Evolutionary conservation across 2,113 vertebrate species (phyloP), one percentile per base, ranked within the genome.

Genomic region (Philantomba maxwellii): DNA sequence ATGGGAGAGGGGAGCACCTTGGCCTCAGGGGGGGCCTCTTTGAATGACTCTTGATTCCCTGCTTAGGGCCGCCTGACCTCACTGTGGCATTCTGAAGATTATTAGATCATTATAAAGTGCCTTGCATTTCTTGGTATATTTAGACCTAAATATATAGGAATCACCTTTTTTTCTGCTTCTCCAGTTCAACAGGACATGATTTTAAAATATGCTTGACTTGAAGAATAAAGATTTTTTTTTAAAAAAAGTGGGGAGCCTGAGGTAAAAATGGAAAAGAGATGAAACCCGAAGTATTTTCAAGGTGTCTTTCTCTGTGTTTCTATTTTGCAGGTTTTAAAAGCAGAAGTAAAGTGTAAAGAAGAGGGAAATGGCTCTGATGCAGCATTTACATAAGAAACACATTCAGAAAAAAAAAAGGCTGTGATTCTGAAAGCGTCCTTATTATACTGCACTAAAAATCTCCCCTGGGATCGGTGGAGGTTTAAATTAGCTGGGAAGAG

Each of bases 381-480:
- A 53, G 85, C 51, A 95, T 97, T 97, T 97, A 94, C 96, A 96
- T 97, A 97, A 97, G 96, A 97, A 94, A 96, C 92, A 95, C 91
- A 47, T 96, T 97, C 90, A 94, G 94, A 92, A 96, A 96, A 97
- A 97, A 96, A 97, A 96, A 93, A 95, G 97, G 81, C 97, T 93
- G 75, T 47, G 95, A 89, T 96, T 93, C 93, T 87, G 49, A 85
- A 95, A 73, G 75, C 49, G 86, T 96, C 89, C 96, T 92, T 91
- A 91, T 97, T 95, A 70, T 55, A 85, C 87, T 28, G 82, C 81
- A 90, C 97, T 95, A 81, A 96, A 95, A 95, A 90, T 82, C 87
- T 87, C 97, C 45, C 85, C 45, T 47, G 85, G 64, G 88, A 64
- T 36, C 25, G 2, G 53, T 43, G 92, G 82, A 89, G 92, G 87